Base-by-base conservation (phyloP, 2,888 invertebrate genomes). In the Mesorhabditis belari region DNA sequence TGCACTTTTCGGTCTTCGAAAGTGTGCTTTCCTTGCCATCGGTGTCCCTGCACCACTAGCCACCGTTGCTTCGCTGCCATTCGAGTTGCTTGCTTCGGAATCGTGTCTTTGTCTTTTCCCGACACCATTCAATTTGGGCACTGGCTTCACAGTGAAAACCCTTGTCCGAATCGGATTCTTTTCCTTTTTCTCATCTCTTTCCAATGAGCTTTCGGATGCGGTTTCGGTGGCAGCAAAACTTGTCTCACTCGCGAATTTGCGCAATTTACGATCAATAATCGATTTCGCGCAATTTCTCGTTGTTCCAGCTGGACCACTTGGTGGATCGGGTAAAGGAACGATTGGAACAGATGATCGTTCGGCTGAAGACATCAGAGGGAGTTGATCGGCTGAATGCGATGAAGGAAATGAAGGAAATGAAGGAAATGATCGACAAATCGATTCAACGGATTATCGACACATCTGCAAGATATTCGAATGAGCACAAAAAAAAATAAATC, bases 231-330 rank as follows among this genome's bases (percentile, higher is more conserved):
- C 44, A 21, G 67, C 73, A 60, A 78, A 78, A 5, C 70, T 69
- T 19, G 78, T 78, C 58, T 78, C 78, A 25, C 73, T 74, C 5
- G 78, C 78, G 58, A 76, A 78, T 60, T 78, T 78, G 17, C 75
- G 63, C 59, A 78, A 62, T 28, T 76, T 73, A 24, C 74, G 66
- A 55, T 73, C 72, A 62, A 72, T 74, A 26, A 74, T 74, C 3
- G 70, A 67, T 60, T 69, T 71, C 50, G 72, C 71, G 56, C 72
- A 70, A 58, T 71, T 71, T 53, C 59, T 21, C 54, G 19, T 3
- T 54, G 9, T 24, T 29, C 29, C 44, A 50, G 52, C 3, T n/a
- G n/a, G n/a, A 49, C 26, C 25, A 44, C 28, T 52, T 24, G 57
- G 49, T 49, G 65, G 65, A 2, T 66, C 63, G 35, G 68, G 65